Conservation (phyloP, 2,888 invertebrate species). For the Tipula helvola region DNA sequence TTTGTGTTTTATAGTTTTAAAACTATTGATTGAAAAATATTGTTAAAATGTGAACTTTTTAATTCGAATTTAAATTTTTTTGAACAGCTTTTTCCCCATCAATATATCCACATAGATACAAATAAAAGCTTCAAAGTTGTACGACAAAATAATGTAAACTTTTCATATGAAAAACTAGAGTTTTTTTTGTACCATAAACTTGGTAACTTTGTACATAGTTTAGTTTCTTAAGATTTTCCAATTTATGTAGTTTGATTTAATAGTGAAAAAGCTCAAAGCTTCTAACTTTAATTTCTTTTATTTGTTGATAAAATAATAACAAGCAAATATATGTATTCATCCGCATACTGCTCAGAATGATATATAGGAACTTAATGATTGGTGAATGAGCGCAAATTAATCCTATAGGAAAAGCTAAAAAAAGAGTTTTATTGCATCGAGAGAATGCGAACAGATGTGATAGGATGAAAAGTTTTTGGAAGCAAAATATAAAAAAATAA, state of each 20-base stretch:
- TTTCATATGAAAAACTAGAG: not conserved
- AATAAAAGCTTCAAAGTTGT: not conserved
- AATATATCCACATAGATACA: not conserved
- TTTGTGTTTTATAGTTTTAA: not conserved
- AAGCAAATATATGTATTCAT: not conserved
- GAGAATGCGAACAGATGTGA: not conserved
- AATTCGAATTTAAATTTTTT: not conserved
- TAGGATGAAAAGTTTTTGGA: not conserved
- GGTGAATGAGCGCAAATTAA: too few relatives aligned
- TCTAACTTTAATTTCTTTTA: not conserved
- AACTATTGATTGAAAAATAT: not conserved
- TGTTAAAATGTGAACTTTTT: not conserved
- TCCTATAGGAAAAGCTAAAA: too few relatives aligned
- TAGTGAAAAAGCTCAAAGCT: not conserved
- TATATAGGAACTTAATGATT: too few relatives aligned
- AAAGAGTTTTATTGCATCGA: not conserved
- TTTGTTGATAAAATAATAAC: not conserved
- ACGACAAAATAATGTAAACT: not conserved
- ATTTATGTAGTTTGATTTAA: not conserved
- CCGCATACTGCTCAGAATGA: too few relatives aligned
- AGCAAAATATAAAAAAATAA: not conserved
- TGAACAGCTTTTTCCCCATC: not conserved
- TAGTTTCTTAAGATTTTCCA: not conserved
- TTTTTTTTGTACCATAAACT: not conserved
- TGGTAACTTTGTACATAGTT: not conserved